Evolutionary conservation across 1,140 invertebrate species (phyloP).

Genomic region (Bombus impatiens): DNA sequence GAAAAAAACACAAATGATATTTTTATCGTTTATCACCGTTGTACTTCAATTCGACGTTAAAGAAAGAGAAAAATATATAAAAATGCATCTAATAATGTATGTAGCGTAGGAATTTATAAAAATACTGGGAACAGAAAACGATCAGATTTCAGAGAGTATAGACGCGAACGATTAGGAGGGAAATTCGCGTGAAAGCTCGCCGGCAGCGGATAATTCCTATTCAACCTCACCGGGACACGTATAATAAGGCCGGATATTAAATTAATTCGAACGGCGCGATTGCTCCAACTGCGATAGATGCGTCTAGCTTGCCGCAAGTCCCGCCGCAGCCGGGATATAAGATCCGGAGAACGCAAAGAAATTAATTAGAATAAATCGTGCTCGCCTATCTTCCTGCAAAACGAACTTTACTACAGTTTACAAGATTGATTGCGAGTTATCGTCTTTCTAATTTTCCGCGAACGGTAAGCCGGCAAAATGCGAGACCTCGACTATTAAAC

Average conservation of each 20-base stretch:
- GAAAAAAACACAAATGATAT: no score
- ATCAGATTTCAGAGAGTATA: background rate
- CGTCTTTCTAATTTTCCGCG: slow-evolving; percentile 27
- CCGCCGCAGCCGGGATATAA: background rate
- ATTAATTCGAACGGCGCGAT: slow-evolving; percentile 11
- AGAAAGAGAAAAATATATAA: no score
- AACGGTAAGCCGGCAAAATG: background rate
- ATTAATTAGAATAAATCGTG: slow-evolving; percentile 57
- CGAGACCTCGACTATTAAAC: background rate
- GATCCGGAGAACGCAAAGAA: background rate
- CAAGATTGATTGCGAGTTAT: slow-evolving; percentile 52
- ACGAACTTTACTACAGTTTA: slow-evolving; percentile 22
- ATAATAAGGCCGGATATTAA: slow-evolving; percentile 15
- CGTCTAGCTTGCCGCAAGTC: background rate
- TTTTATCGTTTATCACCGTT: no score
- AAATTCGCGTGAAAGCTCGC: background rate
- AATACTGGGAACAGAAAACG: no score
- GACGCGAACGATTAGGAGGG: background rate
- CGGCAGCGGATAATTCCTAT: background rate
- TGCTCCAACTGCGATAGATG: background rate
- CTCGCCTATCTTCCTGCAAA: slow-evolving; percentile 17
- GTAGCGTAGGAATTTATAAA: no score
- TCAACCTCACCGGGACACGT: background rate
- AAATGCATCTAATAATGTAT: rapidly evolving
- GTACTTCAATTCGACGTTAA: no score